These are phyloP conservation scores for Tenualosa ilisha DNA, from an alignment of 2,797 vertebrate species.

Conservation along the genomic window DNA sequence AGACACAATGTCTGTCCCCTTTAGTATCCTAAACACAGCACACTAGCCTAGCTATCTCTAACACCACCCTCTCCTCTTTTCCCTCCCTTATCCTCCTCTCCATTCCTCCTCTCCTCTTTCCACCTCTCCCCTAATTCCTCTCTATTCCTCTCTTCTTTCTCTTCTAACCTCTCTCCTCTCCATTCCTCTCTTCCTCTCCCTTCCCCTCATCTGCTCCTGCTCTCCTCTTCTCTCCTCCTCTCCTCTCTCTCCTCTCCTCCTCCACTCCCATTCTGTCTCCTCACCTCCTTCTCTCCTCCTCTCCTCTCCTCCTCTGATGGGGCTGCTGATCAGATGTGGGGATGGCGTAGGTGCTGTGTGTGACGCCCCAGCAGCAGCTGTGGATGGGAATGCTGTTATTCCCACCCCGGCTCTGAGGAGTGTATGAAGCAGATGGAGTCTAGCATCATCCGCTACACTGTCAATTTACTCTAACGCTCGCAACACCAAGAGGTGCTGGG, in stretches of 20 bases:
- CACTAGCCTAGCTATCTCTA: background rate
- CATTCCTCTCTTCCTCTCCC: background rate
- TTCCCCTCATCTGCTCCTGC: background rate
- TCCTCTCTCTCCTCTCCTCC: background rate
- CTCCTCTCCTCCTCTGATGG: background rate
- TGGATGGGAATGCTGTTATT: slow-evolving; percentile 47
- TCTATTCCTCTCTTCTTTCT: slow-evolving; percentile 28
- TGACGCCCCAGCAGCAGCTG: slow-evolving; percentile 50
- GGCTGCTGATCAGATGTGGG: slow-evolving; percentile 40
- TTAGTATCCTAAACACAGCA: background rate
- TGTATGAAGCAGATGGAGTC: slow-evolving; percentile 60
- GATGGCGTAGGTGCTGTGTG: background rate
- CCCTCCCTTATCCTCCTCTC: background rate
- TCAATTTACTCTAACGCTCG: slow-evolving; percentile 45
- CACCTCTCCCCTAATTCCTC: slow-evolving; percentile 26
- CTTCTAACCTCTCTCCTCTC: background rate
- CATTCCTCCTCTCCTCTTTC: background rate
- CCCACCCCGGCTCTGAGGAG: slow-evolving; percentile 54
- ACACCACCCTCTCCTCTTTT: slow-evolving; percentile 9
- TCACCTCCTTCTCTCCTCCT: background rate
- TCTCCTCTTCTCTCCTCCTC: background rate
- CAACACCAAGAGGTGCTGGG: slow-evolving; percentile 18
- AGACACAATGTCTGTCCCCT: background rate
- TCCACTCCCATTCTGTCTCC: background rate
- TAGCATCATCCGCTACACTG: slow-evolving; percentile 53